Percentiles rank a stretch among this genome's conserved stretches.
These are phyloP conservation scores for Cyprinodon tularosa DNA, from an alignment of 2,113 vertebrate genomes.

Conservation along the genomic window DNA sequence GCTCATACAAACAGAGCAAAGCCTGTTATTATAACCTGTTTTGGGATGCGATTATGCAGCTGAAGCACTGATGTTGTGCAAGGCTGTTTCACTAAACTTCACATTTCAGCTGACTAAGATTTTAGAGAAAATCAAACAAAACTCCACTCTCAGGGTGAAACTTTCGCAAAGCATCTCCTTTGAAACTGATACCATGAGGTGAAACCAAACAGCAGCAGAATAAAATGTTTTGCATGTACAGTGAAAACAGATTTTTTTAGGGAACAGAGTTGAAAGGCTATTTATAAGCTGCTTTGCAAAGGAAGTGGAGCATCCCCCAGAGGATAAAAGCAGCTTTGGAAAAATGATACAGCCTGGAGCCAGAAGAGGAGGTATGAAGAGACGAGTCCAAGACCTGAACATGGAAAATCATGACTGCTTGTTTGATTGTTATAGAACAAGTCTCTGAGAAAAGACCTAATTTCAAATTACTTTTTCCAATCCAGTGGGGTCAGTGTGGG, in stretches of 20 bases:
- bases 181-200: slow-evolving; percentile 62
- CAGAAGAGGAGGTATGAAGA: slow-evolving; percentile 75
- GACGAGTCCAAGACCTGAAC: slow-evolving; percentile 72
- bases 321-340: slow-evolving; percentile 79
- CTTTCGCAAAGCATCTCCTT: slow-evolving; percentile 50
- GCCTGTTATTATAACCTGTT: slow-evolving; percentile 47
- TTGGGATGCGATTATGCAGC: slow-evolving; percentile 40
- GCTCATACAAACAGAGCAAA: neutral
- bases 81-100: slow-evolving; percentile 32
- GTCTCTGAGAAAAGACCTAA: slow-evolving; percentile 18
- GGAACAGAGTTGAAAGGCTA: slow-evolving; percentile 75
- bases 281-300: slow-evolving; percentile 80
- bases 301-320: slow-evolving; percentile 77
- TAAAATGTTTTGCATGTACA: slow-evolving; percentile 73
- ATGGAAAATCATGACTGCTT: slow-evolving; percentile 70
- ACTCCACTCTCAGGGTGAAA: slow-evolving; percentile 32
- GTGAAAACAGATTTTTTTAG: slow-evolving; percentile 73
- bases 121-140: slow-evolving; percentile 65
- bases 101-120: slow-evolving; percentile 59
- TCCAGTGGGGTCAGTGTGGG: slow-evolving; percentile 3
- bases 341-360: slow-evolving; percentile 81
- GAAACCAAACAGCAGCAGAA: slow-evolving; percentile 60
- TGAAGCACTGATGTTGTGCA: slow-evolving; percentile 16
- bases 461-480: slow-evolving; percentile 3
- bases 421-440: slow-evolving; percentile 26